A percentile compares a stretch with the other conserved stretches of the same genome.
These are phyloP conservation scores for Paramuricea clavata DNA, from an alignment of 92 coral and sea anemone genomes.

Conservation along the genomic window DNA sequence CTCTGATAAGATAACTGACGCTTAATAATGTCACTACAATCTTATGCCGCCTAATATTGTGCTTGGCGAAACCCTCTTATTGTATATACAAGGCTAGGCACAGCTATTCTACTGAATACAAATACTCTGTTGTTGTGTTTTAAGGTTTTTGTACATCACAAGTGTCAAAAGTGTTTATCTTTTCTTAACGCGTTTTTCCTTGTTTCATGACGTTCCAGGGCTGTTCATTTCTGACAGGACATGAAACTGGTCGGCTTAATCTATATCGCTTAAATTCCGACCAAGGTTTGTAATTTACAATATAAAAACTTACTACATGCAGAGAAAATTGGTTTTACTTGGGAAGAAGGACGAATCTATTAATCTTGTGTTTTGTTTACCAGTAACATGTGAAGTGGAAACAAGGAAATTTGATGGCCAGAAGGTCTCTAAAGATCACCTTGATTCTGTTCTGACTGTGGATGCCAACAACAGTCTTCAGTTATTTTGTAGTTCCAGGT, in stretches of 20 bases:
- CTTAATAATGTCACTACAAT: too few relatives aligned
- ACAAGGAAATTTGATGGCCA: conserved; percentile 58
- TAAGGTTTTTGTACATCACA: too few relatives aligned
- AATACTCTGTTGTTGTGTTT: too few relatives aligned
- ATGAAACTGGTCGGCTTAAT: conserved; percentile 79
- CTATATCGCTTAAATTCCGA: conserved; percentile 63
- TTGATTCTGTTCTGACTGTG: conserved; percentile 77
- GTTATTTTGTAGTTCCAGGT: conserved; percentile 94
- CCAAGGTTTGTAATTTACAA: conserved; percentile 23
- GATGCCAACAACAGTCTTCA: conserved; percentile 75
- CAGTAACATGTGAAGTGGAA: conserved; percentile 43
- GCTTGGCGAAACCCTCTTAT: too few relatives aligned
- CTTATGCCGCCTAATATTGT: too few relatives aligned
- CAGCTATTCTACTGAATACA: too few relatives aligned
- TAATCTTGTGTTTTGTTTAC: background rate
- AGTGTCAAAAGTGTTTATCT: background rate
- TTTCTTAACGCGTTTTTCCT: background rate
- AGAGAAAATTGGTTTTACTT: too few relatives aligned
- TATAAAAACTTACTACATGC: too few relatives aligned
- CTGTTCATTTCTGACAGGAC: conserved; percentile 77
- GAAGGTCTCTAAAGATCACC: conserved; percentile 76
- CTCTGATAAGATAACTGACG: too few relatives aligned
- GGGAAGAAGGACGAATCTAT: too few relatives aligned
- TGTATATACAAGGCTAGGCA: too few relatives aligned
- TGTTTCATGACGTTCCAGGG: conserved; percentile 57